These are phyloP conservation scores for Tachycineta bicolor DNA, from an alignment of 2,113 vertebrate species.

Conservation along the genomic window DNA sequence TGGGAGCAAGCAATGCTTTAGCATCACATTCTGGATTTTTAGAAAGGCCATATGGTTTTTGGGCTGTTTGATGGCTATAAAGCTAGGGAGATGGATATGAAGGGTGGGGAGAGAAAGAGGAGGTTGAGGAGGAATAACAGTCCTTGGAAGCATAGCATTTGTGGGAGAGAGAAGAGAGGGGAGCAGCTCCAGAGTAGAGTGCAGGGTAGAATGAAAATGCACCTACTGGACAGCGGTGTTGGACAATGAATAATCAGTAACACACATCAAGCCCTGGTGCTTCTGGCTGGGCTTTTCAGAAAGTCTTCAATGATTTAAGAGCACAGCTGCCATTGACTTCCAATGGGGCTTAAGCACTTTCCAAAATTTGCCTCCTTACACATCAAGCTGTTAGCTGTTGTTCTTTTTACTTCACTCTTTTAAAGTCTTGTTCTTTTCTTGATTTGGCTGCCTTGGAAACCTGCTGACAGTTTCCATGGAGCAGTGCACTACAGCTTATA, in stretches of 20 bases:
- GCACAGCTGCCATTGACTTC: not conserved
- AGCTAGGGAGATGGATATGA: not conserved
- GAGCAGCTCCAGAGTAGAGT: not conserved
- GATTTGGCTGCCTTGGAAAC: conserved; percentile 61
- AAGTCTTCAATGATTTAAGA: conserved; percentile 8
- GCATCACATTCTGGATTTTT: not conserved
- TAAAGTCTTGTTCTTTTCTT: not conserved
- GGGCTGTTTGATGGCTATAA: not conserved
- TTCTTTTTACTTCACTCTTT: not conserved
- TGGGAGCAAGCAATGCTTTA: not conserved
- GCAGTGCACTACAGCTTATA: not conserved
- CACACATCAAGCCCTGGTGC: not conserved
- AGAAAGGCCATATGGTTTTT: not conserved
- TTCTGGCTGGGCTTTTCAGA: not conserved
- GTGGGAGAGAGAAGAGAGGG: not conserved
- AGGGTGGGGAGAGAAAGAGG: not conserved
- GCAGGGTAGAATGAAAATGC: not conserved
- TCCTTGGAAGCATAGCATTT: not conserved
- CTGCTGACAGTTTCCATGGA: conserved; percentile 49
- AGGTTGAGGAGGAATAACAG: not conserved
- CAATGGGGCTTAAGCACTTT: not conserved
- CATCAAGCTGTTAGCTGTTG: not conserved
- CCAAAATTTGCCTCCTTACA: not conserved
- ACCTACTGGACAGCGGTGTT: not conserved
- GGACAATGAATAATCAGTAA: conserved; percentile 23